These are phyloP conservation scores for Eupeodes latifasciatus DNA, from an alignment of 2,888 invertebrate genomes.

Conservation along the genomic window DNA sequence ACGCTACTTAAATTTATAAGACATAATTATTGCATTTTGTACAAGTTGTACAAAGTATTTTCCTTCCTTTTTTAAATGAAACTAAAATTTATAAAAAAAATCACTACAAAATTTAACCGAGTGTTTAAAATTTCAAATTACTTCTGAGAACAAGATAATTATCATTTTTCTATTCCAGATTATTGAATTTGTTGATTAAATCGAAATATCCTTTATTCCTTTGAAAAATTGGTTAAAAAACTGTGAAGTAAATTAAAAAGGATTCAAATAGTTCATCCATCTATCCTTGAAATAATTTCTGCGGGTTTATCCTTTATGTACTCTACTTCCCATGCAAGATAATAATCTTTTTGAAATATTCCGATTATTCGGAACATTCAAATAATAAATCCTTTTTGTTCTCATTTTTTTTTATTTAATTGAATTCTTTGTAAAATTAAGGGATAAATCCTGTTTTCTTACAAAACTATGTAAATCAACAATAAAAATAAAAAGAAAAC, in stretches of 20 bases:
- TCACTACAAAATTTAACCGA: too few species aligned
- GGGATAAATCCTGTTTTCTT: not conserved
- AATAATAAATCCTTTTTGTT: not conserved
- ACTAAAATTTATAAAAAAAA: too few species aligned
- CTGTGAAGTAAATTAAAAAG: not conserved
- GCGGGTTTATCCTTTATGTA: not conserved
- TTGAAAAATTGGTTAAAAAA: not conserved
- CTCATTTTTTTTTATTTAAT: too few species aligned
- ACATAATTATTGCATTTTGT: too few species aligned
- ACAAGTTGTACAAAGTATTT: too few species aligned
- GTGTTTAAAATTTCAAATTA: too few species aligned
- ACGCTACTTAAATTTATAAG: too few species aligned
- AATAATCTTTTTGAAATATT: not conserved
- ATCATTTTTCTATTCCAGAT: too few species aligned
- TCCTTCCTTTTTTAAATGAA: too few species aligned
- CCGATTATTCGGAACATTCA: not conserved
- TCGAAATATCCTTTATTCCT: not conserved
- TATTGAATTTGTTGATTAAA: too few species aligned
- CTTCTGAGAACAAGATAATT: too few species aligned
- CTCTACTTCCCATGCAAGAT: not conserved
- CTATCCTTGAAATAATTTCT: not conserved
- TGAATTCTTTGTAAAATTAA: not conserved
- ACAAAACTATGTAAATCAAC: not conserved
- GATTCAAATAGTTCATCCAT: not conserved
- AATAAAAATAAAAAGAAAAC: not conserved